Percentiles rank a stretch among this genome's conserved stretches.
Evolutionary conservation across 1,140 invertebrate genomes (phyloP).

Genomic region (Homarus americanus): DNA sequence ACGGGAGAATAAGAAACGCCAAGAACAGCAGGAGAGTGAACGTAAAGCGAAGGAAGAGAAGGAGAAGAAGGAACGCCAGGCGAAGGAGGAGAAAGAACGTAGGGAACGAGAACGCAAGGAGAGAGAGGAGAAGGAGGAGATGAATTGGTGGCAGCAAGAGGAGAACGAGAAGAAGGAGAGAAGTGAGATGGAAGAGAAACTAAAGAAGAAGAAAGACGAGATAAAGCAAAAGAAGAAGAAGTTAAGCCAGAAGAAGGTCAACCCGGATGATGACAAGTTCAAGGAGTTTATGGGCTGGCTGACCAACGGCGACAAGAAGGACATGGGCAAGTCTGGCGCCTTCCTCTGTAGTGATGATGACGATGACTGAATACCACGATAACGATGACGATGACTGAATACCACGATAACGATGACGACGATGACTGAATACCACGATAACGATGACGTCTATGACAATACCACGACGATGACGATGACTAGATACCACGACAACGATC

Average conservation of each 20-base stretch:
- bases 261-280: background rate
- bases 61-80: background rate
- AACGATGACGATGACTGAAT: background rate
- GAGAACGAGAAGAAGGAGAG: background rate
- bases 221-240: conserved; percentile 30
- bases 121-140: background rate
- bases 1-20: background rate
- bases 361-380: background rate
- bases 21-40: background rate
- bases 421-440: too few species aligned
- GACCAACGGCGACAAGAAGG: conserved; percentile 33
- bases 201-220: background rate
- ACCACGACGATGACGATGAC: too few species aligned
- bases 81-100: conserved; percentile 8
- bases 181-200: background rate
- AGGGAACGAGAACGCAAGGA: background rate
- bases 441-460: too few species aligned
- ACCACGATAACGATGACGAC: too few species aligned
- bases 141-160: background rate
- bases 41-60: background rate
- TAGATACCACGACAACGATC: too few species aligned
- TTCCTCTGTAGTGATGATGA: conserved; percentile 30
- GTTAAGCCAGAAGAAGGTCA: background rate
- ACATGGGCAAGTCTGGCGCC: conserved; percentile 18
- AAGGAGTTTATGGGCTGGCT: conserved; percentile 41